Evolutionary conservation across 2,113 vertebrate species (phyloP).

Genomic region (Periophthalmus modestus): DNA sequence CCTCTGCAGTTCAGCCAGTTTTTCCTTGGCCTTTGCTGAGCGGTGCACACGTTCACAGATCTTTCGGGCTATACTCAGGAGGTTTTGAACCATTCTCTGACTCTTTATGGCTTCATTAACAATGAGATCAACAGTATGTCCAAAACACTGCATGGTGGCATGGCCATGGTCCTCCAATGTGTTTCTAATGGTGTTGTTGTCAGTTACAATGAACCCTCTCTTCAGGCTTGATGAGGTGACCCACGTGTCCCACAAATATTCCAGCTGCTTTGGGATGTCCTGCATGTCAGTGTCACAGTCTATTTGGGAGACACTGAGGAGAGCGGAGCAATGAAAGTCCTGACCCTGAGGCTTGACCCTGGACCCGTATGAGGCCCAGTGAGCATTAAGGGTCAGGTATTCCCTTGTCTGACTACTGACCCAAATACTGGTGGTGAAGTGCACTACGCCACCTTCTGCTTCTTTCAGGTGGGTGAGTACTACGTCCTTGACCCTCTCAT

Average conservation of each 20-base stretch:
- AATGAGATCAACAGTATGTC: slow-evolving; percentile 89
- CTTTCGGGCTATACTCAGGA: slow-evolving; percentile 93
- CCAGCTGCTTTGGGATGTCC: slow-evolving; percentile 91
- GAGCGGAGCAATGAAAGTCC: slow-evolving; percentile 92
- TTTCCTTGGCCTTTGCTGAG: slow-evolving; percentile 88
- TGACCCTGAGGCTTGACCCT: slow-evolving; percentile 85
- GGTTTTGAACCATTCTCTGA: slow-evolving; percentile 95
- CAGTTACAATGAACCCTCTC: slow-evolving; percentile 91
- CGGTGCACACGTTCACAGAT: slow-evolving; percentile 92
- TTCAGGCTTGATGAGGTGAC: slow-evolving; percentile 89
- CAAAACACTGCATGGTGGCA: slow-evolving; percentile 90
- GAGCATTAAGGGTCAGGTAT: slow-evolving; percentile 92
- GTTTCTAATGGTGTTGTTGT: slow-evolving; percentile 84
- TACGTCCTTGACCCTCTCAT: slow-evolving; percentile 88
- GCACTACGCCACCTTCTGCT: slow-evolving; percentile 89
- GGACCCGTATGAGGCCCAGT: slow-evolving; percentile 93
- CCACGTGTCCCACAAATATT: slow-evolving; percentile 95
- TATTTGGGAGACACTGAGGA: slow-evolving; percentile 89
- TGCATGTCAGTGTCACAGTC: slow-evolving; percentile 89
- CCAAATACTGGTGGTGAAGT: slow-evolving; percentile 96
- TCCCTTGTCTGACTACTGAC: slow-evolving; percentile 93
- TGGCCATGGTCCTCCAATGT: slow-evolving; percentile 87
- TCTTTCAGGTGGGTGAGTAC: slow-evolving; percentile 90
- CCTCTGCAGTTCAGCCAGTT: slow-evolving; percentile 86
- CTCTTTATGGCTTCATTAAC: slow-evolving; percentile 96